phyloP scores from a whole-genome alignment of 2,888 invertebrate genomes.

The Drosophila picticornis region DNA sequence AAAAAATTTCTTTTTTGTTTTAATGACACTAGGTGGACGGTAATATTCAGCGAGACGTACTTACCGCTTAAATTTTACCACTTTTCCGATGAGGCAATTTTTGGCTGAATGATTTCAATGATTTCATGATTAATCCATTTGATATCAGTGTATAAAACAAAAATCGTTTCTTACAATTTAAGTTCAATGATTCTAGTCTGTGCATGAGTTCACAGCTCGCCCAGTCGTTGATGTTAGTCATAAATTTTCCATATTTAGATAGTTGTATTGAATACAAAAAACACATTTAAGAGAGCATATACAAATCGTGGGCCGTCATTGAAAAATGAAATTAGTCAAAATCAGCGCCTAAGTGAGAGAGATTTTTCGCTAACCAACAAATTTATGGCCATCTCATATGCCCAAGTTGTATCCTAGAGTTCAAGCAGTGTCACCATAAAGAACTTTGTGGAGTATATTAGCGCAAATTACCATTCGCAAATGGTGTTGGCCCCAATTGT shows the following conservation, averaged over 20 bases:
- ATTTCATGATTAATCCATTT: not conserved
- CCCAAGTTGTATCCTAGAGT: slow-evolving; percentile 15
- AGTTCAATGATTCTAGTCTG: slow-evolving; percentile 71
- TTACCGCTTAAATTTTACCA: not conserved
- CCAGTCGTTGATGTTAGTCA: slow-evolving; percentile 59
- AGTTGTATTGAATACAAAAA: slow-evolving; percentile 15
- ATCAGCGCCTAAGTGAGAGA: slow-evolving; percentile 2
- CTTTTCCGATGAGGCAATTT: not conserved
- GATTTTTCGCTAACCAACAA: slow-evolving; percentile 10
- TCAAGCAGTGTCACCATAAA: slow-evolving; percentile 55
- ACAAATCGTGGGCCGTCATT: slow-evolving; percentile 10
- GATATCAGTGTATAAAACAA: slow-evolving; percentile 2
- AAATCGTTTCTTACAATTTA: slow-evolving; percentile 41
- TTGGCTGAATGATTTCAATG: not conserved
- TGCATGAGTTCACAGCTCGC: slow-evolving; percentile 52
- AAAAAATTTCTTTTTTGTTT: not conserved
- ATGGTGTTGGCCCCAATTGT: slow-evolving; percentile 82
- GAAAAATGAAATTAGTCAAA: slow-evolving; percentile 18
- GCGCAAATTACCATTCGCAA: slow-evolving; percentile 71
- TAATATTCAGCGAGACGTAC: not conserved
- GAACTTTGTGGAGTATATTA: slow-evolving; percentile 62
- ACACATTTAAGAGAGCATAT: slow-evolving; percentile 5
- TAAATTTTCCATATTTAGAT: slow-evolving; percentile 41
- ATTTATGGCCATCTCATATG: slow-evolving; percentile 54
- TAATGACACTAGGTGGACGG: not conserved